Base-by-base conservation (phyloP, 2,113 vertebrate genomes). In the Misgurnus mizolepis region DNA sequence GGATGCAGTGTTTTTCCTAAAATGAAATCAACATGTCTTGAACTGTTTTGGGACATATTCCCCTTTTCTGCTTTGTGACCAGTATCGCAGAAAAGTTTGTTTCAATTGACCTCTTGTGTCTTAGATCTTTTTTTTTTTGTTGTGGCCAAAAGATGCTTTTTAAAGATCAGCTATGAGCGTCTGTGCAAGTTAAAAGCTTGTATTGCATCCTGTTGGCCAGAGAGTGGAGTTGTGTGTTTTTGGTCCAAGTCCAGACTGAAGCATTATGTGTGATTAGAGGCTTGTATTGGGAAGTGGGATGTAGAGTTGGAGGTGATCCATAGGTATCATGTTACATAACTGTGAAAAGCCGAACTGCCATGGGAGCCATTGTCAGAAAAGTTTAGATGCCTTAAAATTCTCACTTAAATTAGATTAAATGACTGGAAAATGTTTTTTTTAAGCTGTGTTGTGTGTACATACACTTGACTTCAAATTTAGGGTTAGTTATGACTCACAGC, bases 201-300 rank as follows among this genome's bases (percentile, higher is more conserved):
- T 50, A 79, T 39, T 49, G 9, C 6, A 15, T 11, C 53, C 27
- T 67, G 27, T 7, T 55, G 12, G 27, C 3, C 40, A 27, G 45
- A 40, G 55, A 53, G 45, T 76, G 43, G n/a, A 80, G 78, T 79
- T 66, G 87, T 79, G 47, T 39, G 78, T 22, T 81, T 66, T 64
- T 80, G 82, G 87, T 82, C 3, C 70, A 3, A 49, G 83, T 84
- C 84, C 88, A 85, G 78, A 67, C 58, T 22, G 79, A 79, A 34
- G 82, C 76, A 88, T 89, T 85, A 87, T 85, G 87, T 85, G 73
- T 85, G 85, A 88, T 90, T 88, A 88, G 60, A 84, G 73, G 39
- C 4, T 2, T 67, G 70, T 70, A 40, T 22, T 60, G 55, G 77
- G 66, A 53, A 39, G 27, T 76, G 18, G 68, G 74, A 78, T 62